phyloP scores from a whole-genome alignment of 2,113 vertebrate species.

The Copsychus sechellarum region DNA sequence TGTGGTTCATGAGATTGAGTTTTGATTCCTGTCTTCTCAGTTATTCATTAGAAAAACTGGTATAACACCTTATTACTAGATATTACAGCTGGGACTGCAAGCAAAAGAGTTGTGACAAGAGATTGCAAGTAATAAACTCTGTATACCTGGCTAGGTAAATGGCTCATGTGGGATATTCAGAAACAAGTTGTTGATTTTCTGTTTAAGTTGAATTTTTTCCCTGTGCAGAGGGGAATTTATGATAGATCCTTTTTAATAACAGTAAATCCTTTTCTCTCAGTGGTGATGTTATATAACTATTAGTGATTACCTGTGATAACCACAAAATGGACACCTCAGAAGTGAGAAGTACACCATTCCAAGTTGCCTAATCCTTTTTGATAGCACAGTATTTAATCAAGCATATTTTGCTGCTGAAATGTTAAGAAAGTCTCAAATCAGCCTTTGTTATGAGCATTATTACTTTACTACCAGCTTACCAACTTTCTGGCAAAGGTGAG shows the following conservation, averaged over 20 bases:
- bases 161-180: neutral
- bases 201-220: neutral
- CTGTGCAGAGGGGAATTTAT: neutral
- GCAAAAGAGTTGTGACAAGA: neutral
- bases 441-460: neutral
- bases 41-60: neutral
- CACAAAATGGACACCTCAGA: neutral
- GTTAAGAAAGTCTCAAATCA: neutral
- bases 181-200: neutral
- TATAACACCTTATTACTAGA: neutral
- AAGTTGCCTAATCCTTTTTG: neutral
- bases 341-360: neutral
- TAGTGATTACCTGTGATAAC: neutral
- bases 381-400: neutral
- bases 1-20: neutral
- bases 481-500: neutral
- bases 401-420: neutral
- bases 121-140: neutral
- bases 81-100: neutral
- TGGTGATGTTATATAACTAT: neutral
- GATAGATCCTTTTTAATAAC: neutral
- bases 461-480: neutral
- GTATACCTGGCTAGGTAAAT: neutral
- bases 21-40: neutral
- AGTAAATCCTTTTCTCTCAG: neutral